Conservation (phyloP, 2,113 vertebrate species). For the Hippolais icterina region DNA sequence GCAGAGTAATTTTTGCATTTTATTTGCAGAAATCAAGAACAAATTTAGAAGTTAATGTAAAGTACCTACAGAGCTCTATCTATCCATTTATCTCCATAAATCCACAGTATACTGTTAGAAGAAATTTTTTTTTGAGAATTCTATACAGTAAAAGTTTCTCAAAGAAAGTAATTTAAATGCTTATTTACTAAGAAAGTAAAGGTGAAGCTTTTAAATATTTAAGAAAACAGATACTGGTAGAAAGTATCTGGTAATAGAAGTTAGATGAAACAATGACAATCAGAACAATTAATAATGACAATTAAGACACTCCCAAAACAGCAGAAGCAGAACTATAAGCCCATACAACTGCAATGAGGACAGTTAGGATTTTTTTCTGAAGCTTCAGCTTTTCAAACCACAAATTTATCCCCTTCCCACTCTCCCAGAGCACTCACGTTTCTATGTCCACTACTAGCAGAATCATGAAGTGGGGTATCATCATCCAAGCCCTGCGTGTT, state of each 20-base stretch:
- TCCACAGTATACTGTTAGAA: not conserved
- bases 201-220: not conserved
- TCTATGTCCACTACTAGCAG: constrained; percentile 95
- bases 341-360: not conserved
- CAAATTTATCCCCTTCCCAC: not conserved
- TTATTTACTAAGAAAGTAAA: not conserved
- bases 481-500: constrained; percentile 98
- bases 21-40: not conserved
- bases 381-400: not conserved
- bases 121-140: not conserved
- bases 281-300: not conserved
- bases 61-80: not conserved
- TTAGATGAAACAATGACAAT: not conserved
- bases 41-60: not conserved
- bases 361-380: not conserved
- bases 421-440: constrained; percentile 78
- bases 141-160: not conserved
- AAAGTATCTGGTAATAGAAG: not conserved
- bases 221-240: not conserved
- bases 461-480: constrained; percentile 96
- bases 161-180: not conserved
- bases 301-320: not conserved
- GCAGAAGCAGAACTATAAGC: not conserved
- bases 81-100: not conserved
- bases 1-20: not conserved